Evolutionary conservation across 2,888 invertebrate genomes (phyloP).

Genomic region (Arrhopalites spinosus): DNA sequence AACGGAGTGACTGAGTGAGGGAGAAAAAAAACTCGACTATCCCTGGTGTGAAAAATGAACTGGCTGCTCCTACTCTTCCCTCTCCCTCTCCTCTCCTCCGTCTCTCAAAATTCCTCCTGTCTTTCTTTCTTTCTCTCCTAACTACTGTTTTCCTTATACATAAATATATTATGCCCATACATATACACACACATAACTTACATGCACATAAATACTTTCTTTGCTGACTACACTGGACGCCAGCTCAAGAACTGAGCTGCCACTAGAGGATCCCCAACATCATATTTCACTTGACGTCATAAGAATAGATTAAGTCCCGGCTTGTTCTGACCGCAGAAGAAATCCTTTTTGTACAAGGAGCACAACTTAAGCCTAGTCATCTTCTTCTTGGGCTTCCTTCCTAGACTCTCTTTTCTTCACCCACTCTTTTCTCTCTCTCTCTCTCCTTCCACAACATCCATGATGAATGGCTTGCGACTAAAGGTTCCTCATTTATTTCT

Average conservation of each 20-base stretch:
- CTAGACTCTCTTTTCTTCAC: not conserved
- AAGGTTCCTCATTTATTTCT: conserved; percentile 38
- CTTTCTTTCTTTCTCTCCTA: not conserved
- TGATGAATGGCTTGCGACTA: conserved; percentile 35
- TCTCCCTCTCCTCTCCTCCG: not conserved
- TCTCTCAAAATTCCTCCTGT: conserved; percentile 1
- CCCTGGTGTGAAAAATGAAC: conserved; percentile 46
- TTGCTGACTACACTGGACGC: conserved; percentile 22
- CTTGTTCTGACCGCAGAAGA: conserved; percentile 39
- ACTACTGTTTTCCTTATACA: not conserved
- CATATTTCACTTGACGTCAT: conserved; percentile 40
- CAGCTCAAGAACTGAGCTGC: conserved; percentile 26
- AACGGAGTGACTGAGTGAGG: conserved; percentile 19
- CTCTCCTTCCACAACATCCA: conserved; percentile 24
- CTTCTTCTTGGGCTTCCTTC: not conserved
- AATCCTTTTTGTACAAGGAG: conserved; percentile 14
- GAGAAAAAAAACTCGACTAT: conserved; percentile 37
- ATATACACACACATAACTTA: not conserved
- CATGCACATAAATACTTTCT: not conserved
- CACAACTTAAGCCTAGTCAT: conserved; percentile 3
- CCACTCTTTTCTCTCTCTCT: not conserved
- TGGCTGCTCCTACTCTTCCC: conserved; percentile 33
- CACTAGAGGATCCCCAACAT: conserved; percentile 36
- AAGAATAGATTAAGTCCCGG: conserved; percentile 42
- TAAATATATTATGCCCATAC: not conserved